phyloP scores from a whole-genome alignment of 1,140 invertebrate genomes.

The Pollicipes pollicipes region DNA sequence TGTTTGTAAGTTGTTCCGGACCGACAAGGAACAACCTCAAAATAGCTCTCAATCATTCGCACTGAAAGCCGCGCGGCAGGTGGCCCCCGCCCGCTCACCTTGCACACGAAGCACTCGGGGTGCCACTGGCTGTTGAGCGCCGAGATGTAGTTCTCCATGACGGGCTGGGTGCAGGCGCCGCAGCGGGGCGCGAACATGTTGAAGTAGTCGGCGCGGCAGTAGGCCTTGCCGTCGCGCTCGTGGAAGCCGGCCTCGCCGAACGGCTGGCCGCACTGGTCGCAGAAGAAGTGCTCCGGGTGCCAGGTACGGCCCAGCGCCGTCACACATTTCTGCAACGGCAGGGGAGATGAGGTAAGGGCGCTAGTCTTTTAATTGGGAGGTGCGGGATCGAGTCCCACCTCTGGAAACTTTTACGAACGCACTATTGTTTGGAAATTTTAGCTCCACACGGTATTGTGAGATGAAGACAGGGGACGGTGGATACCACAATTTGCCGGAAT shows the following conservation, averaged over 20 bases:
- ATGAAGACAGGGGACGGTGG: too few species aligned
- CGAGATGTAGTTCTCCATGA: slow-evolving; percentile 98
- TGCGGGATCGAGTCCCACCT: too few species aligned
- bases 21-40: too few species aligned
- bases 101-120: slow-evolving; percentile 97
- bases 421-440: too few species aligned
- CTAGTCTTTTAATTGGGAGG: too few species aligned
- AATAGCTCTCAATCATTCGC: too few species aligned
- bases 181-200: slow-evolving; percentile 98
- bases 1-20: too few species aligned
- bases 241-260: slow-evolving; percentile 95
- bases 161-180: slow-evolving; percentile 86
- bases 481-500: too few species aligned
- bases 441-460: too few species aligned
- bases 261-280: slow-evolving; percentile 89
- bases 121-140: slow-evolving; percentile 97
- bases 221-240: slow-evolving; percentile 81
- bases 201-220: slow-evolving; percentile 89
- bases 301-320: slow-evolving; percentile 95
- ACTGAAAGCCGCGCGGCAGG: too few species aligned
- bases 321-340: slow-evolving; percentile 78
- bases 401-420: too few species aligned
- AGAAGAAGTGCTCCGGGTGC: slow-evolving; percentile 99
- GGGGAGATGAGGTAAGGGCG: slow-evolving; percentile 8
- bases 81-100: slow-evolving; percentile 49